These are phyloP conservation scores for Phocoena sinus DNA, from an alignment of 2,113 vertebrate species.

Conservation along the genomic window DNA sequence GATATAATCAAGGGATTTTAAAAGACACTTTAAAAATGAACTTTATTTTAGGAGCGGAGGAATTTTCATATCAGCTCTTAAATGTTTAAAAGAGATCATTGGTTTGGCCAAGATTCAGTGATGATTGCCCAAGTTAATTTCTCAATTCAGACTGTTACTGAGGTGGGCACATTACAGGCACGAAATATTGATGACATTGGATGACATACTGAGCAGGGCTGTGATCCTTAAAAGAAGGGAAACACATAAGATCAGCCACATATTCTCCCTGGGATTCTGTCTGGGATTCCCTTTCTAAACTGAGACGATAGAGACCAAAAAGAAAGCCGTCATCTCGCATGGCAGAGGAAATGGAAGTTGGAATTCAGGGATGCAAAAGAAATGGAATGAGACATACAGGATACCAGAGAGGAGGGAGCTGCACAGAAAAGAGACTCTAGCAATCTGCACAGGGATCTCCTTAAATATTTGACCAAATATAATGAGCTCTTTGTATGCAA, in stretches of 20 bases:
- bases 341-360: background rate
- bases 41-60: background rate
- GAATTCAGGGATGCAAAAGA: background rate
- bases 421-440: background rate
- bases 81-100: background rate
- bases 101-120: background rate
- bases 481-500: background rate
- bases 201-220: background rate
- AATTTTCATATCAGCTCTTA: background rate
- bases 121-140: background rate
- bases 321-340: background rate
- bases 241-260: background rate
- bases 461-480: background rate
- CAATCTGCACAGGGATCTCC: background rate
- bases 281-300: background rate
- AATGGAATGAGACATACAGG: background rate
- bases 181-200: background rate
- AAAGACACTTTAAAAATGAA: background rate
- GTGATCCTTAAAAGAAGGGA: background rate
- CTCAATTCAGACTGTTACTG: background rate
- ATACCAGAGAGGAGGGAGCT: background rate
- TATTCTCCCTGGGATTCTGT: background rate
- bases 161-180: background rate
- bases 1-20: background rate
- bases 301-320: accelerated